Conservation (phyloP, 2,888 invertebrate species). For the Caenorhabditis macrosperma region DNA sequence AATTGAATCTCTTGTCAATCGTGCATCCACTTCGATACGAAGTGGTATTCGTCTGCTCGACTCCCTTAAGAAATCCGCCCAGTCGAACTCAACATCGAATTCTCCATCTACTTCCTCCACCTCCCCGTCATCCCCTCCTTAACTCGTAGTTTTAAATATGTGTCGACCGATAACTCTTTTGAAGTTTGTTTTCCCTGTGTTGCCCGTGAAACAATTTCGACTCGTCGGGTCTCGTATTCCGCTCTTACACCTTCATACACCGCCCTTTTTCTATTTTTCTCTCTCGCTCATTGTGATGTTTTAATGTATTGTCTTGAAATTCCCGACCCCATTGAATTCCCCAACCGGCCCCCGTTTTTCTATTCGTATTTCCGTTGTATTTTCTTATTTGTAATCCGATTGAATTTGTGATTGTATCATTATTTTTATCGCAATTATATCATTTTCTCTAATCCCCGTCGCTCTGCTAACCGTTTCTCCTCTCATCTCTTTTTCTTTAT, state of each 20-base stretch:
- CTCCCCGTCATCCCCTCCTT: slow-evolving; percentile 10
- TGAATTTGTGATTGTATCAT: slow-evolving; percentile 8
- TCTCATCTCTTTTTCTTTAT: slow-evolving; percentile 1
- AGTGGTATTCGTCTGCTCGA: slow-evolving; percentile 41
- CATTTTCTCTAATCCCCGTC: neutral
- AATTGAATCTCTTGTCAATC: slow-evolving; percentile 31
- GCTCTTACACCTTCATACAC: neutral
- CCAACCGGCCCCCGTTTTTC: neutral
- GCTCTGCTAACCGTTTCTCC: neutral
- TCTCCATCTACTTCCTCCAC: neutral
- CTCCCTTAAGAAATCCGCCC: slow-evolving; percentile 31
- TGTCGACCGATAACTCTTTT: slow-evolving; percentile 5
- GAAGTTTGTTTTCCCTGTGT: slow-evolving; percentile 2
- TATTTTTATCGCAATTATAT: neutral
- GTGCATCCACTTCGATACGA: slow-evolving; percentile 37
- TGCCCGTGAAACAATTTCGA: neutral
- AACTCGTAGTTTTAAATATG: slow-evolving; percentile 28
- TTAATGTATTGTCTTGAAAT: neutral
- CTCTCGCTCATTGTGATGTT: slow-evolving; percentile 21
- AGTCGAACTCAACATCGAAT: neutral
- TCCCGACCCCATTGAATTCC: neutral
- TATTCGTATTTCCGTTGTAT: slow-evolving; percentile 6
- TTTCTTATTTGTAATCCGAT: slow-evolving; percentile 2
- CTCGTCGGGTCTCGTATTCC: slow-evolving; percentile 12
- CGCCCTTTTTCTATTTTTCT: slow-evolving; percentile 3